These are phyloP conservation scores for Pocillopora verrucosa DNA, from an alignment of 64 coral and sea anemone species.

Conservation along the genomic window DNA sequence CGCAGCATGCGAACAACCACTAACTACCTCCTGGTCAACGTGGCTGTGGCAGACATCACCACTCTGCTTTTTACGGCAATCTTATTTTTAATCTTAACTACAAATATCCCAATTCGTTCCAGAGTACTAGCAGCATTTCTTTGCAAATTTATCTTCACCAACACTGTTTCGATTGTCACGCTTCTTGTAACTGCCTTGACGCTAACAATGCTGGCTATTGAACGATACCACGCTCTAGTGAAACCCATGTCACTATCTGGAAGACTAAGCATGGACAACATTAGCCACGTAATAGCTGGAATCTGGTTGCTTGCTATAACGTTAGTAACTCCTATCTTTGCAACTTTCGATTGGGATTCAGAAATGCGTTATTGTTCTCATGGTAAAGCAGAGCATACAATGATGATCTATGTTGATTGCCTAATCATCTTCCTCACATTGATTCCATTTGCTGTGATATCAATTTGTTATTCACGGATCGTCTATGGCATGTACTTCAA, in stretches of 20 bases:
- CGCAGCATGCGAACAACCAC: constrained; percentile 18
- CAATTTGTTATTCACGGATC: not conserved
- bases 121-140: constrained; percentile 17
- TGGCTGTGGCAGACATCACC: constrained; percentile 55
- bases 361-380: not conserved
- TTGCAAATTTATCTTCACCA: constrained; percentile 57
- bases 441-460: not conserved
- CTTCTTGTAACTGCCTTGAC: constrained; percentile 53
- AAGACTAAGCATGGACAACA: not conserved
- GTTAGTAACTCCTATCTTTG: not conserved
- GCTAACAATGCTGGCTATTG: constrained; percentile 56
- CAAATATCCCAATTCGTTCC: not conserved
- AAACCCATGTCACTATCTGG: not conserved
- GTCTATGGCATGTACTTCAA: not conserved
- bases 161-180: constrained; percentile 23
- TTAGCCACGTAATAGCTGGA: not conserved
- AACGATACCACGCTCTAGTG: constrained; percentile 60
- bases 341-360: not conserved
- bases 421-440: not conserved
- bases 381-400: not conserved
- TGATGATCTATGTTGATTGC: not conserved
- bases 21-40: constrained; percentile 56
- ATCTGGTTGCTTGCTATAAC: constrained; percentile 14
- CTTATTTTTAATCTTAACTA: not conserved
- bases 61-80: constrained; percentile 16